Evolutionary conservation across 2,888 invertebrate genomes (phyloP).

Genomic region (Lasioglossum villosulum): DNA sequence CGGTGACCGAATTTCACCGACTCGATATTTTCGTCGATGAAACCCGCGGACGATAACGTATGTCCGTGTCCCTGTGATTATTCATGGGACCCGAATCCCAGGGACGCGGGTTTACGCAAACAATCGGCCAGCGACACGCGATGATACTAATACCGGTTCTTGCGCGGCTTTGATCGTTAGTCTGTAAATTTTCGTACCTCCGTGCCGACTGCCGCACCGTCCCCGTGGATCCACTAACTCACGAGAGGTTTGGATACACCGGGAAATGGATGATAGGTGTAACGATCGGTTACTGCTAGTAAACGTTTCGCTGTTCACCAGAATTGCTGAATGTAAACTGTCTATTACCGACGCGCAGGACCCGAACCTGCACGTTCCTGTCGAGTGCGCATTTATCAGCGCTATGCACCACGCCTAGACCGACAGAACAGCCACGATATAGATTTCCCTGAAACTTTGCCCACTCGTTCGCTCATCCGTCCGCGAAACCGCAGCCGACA

Average conservation of each 20-base stretch:
- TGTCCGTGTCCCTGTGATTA: conserved; percentile 1
- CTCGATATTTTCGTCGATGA: not conserved
- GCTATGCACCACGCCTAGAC: conserved; percentile 37
- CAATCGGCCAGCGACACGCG: conserved; percentile 19
- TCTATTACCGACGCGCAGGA: conserved; percentile 61
- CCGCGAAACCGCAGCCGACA: not conserved
- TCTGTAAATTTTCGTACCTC: conserved; percentile 56
- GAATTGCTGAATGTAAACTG: conserved; percentile 73
- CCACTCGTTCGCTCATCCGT: not conserved
- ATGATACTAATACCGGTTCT: conserved; percentile 32
- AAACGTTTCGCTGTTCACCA: conserved; percentile 70
- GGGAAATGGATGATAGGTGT: conserved; percentile 63
- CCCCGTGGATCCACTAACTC: conserved; percentile 63
- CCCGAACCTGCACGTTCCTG: conserved; percentile 55
- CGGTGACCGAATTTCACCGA: conserved; percentile 8
- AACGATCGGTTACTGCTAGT: conserved; percentile 68
- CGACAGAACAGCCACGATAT: conserved; percentile 14
- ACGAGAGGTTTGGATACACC: conserved; percentile 56
- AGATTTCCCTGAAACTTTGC: conserved; percentile 25
- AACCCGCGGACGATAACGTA: conserved; percentile 4
- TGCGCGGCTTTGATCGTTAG: conserved; percentile 42
- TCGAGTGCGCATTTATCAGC: conserved; percentile 61
- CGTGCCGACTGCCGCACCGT: not conserved
- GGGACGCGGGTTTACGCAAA: not conserved
- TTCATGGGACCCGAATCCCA: not conserved